Conservation (phyloP, 2,888 invertebrate species). For the Dasysyrphus albostriatus region DNA sequence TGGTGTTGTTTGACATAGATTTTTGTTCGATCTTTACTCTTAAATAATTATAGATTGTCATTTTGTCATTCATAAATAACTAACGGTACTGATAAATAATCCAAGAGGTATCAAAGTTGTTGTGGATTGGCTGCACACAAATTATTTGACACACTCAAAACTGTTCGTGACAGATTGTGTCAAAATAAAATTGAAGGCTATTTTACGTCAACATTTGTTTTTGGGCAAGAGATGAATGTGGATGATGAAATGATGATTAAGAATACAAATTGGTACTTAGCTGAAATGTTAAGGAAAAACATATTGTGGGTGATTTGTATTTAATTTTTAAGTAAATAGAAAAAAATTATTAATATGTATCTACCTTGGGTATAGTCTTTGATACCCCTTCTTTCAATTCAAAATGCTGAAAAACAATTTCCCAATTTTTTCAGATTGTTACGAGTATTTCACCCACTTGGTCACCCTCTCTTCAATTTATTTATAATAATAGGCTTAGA, state of each 20-base stretch:
- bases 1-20: slow-evolving; percentile 41
- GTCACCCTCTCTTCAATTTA: too few relatives aligned
- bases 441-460: too few relatives aligned
- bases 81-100: background rate
- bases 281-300: too few relatives aligned
- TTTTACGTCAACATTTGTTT: background rate
- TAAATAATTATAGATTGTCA: slow-evolving; percentile 5
- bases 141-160: background rate
- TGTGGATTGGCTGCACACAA: background rate
- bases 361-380: too few relatives aligned
- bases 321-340: too few relatives aligned
- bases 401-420: too few relatives aligned
- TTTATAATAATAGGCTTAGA: too few relatives aligned
- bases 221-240: background rate
- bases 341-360: too few relatives aligned
- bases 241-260: background rate
- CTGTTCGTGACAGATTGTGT: background rate
- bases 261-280: background rate
- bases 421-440: too few relatives aligned
- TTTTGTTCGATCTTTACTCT: slow-evolving; percentile 23
- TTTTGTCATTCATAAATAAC: background rate
- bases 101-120: background rate
- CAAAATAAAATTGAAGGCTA: background rate
- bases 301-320: background rate
- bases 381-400: too few relatives aligned